Base-by-base conservation (phyloP, 2,797 vertebrate species). In the Babyrousa celebensis region DNA sequence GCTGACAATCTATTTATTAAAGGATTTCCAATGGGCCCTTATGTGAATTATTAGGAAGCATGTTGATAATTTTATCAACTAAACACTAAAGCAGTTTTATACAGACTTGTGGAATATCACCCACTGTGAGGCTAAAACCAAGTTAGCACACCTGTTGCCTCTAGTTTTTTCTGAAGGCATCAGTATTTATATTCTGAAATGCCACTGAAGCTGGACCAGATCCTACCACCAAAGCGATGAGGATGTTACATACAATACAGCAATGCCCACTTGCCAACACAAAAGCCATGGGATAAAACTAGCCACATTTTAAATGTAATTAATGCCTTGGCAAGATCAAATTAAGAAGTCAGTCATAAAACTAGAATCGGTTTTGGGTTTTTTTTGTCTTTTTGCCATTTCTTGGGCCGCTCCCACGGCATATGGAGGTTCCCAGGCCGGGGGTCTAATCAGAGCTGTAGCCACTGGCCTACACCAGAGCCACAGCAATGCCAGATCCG, bases 51-150 rank as follows among this genome's bases (percentile, higher is more conserved):
- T 56, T 48, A 89, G 36, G 15, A 96, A 96, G 32, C 56, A 82
- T 4, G 43, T 15, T 70, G 82, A 96, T 27, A 93, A 72, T 72
- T 88, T 84, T 54, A 94, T 88, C 94, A 93, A 86, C 32, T 88
- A 65, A 86, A 89, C 36, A 36, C 2, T 70, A 65, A 78, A 63
- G 36, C 21, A 40, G 29, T 68, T 85, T 77, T 91, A 91, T 11
- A 32, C 0, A 27, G 15, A n/a, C 52, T 14, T 56, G 40, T 25
- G 16, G 72, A 67, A 74, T 48, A 91, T 23, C 74, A 93, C 67
- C 79, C 86, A 65, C 2, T 40, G 23, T 88, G n/a, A 93, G 58
- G 48, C 60, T 68, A 72, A 84, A 80, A 84, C 23, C 65, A 94
- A 83, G 83, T 23, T 63, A 60, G 54, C 58, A 89, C 32, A 72